Evolutionary conservation across 2,888 invertebrate species (phyloP), one percentile per base, ranked within the genome.

Genomic region (Sphaerophoria taeniata): DNA sequence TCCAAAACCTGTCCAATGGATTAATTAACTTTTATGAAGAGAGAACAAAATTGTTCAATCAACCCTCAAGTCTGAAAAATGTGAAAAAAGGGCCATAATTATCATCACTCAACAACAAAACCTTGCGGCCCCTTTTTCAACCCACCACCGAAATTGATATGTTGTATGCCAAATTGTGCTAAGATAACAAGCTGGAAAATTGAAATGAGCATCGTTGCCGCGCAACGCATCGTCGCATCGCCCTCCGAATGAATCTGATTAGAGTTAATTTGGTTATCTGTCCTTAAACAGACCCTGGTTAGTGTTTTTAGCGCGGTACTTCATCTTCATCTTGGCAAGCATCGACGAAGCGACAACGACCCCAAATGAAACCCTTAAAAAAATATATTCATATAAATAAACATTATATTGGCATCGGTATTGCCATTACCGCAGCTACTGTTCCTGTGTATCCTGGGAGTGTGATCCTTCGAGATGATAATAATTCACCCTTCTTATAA

Each of bases 181-280:
- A 87, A 88, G 88, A 88, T 88, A 88, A 88, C 88, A 87, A 88
- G 87, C 88, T 87, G 88, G 88, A 88, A 88, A 88, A 88, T 88
- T 88, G 88, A 88, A 88, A 88, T 88, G 87, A 87, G 86, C 86
- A 82, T 34, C 78, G 74, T 63, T 36, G 60, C 58, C 76, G 53
- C 74, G n/a, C n/a, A 72, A 39, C 55, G 49, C 49, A 69, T 60
- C 63, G n/a, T 6, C 34, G 24, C 76, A 51, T 45, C 51, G 51
- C 49, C 65, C 67, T 67, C 77, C 72, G 87, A 87, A 87, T 87
- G 83, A 71, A 87, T 87, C 87, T 88, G 88, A 88, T 88, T 88
- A 88, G 87, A 88, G 82, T 88, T 87, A 88, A 88, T 87, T 88
- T 88, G 85, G 88, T 87, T 88, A 88, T 88, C 87, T 86, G 80